Evolutionary conservation across 2,113 vertebrate genomes (phyloP).

Genomic region (Poeciliopsis prolifica): DNA sequence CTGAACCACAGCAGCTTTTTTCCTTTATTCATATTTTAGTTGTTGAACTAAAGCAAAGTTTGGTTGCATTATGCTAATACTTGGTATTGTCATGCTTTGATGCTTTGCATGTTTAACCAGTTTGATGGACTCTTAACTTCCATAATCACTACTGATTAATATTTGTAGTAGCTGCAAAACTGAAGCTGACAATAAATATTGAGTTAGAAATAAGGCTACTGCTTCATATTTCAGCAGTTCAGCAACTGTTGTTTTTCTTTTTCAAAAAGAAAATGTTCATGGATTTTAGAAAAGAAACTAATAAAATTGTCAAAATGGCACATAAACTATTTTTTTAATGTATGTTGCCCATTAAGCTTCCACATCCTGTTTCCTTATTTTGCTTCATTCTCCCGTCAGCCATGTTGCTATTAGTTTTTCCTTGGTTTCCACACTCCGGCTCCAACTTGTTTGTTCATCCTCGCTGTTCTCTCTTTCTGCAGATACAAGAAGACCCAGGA

Average conservation of each 20-base stretch:
- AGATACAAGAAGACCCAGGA: conserved; percentile 99
- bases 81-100: not conserved
- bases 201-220: not conserved
- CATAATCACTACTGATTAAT: not conserved
- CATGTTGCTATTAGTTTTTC: not conserved
- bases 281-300: too few relatives aligned
- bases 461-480: not conserved
- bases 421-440: not conserved
- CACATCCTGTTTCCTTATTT: not conserved
- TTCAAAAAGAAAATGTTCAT: too few relatives aligned
- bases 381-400: not conserved
- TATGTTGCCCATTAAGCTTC: not conserved
- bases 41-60: too few relatives aligned
- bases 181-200: too few relatives aligned
- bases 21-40: too few relatives aligned
- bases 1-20: not conserved
- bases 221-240: not conserved
- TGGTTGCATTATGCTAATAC: not conserved
- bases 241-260: not conserved
- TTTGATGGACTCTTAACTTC: not conserved
- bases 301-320: too few relatives aligned
- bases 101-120: not conserved
- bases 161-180: not conserved
- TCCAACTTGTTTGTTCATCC: not conserved
- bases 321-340: not conserved